phyloP scores from a whole-genome alignment of 2,113 vertebrate genomes.

The Antennarius striatus region DNA sequence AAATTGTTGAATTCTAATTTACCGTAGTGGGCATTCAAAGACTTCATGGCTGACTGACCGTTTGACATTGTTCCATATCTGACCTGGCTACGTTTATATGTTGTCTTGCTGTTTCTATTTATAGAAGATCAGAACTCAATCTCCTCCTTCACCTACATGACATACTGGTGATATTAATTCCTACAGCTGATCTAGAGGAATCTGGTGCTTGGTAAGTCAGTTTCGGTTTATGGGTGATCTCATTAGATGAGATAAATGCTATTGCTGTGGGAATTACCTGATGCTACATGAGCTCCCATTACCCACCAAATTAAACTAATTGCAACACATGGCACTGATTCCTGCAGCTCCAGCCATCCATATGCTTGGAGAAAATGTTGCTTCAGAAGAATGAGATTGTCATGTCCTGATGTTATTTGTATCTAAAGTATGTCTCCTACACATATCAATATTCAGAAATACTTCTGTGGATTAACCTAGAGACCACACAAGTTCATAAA shows the following conservation, averaged over 20 bases:
- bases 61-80: conserved; percentile 35
- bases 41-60: conserved; percentile 41
- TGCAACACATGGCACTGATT: conserved; percentile 26
- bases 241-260: conserved; percentile 12
- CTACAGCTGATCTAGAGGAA: conserved; percentile 50
- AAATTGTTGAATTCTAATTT: not conserved
- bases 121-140: conserved; percentile 67
- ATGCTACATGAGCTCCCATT: conserved; percentile 4
- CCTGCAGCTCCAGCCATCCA: conserved; percentile 34
- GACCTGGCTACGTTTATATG: conserved; percentile 55
- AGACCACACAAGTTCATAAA: not conserved
- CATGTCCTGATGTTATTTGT: conserved; percentile 9
- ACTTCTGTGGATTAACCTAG: not conserved
- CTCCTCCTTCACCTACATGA: conserved; percentile 46
- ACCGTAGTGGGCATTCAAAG: conserved; percentile 10
- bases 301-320: conserved; percentile 1
- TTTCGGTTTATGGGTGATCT: conserved; percentile 46
- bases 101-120: conserved; percentile 66
- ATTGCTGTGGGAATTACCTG: conserved; percentile 22
- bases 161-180: conserved; percentile 54
- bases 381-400: conserved; percentile 4
- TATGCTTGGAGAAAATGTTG: conserved; percentile 13
- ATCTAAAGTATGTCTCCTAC: conserved; percentile 11
- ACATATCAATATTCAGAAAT: conserved; percentile 10
- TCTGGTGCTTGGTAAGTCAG: conserved; percentile 17